Base-by-base conservation (phyloP, 2,888 invertebrate species). In the Darwinula stevensoni region DNA sequence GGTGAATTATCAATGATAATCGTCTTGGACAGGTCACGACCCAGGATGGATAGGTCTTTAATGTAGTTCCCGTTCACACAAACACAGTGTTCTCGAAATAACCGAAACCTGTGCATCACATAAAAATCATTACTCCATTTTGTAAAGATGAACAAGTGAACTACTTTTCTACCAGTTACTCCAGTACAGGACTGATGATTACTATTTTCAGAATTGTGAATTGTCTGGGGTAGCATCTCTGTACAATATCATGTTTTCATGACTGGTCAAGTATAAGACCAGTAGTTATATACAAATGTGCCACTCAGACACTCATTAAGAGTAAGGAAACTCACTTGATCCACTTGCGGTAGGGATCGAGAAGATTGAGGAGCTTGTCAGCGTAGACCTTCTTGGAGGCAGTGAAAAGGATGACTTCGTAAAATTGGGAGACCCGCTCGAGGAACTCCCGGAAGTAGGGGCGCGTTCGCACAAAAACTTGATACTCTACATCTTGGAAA, bases 41-140 rank as follows among this genome's bases (percentile, higher is more conserved):
- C 86, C 31, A 91, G 60, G 41, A 88, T 86, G 6, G 73, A 72
- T 34, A 91, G 60, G 53, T 91, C 88, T 50, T 91, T 88, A 38
- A 91, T 80, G 51, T 88, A 91, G 56, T 86, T 86, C 2, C 86
- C 86, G 53, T 82, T 78, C 17, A 88, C 76, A 42, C 78, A 74
- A 1, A 86, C 71, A 46, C 88, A 91, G 47, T 91, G 88, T 47
- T 91, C 88, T 36, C 88, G 66, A 56, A 86, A 91, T 39, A 91
- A 54, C 34, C 88, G 67, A 50, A 73, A 64, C 41, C 62, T 44
- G 41, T 12, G 22, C 18, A 32, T 17, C 6, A 18, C 3, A 15
- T 34, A 32, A 38, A 17, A 16, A 37, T 11, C n/a, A 37, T 33
- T 14, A 16, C 12, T 17, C n/a, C 16, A 11, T 9, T 11, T 11